A percentile compares a stretch with the other conserved stretches of the same genome.
These are phyloP conservation scores for Mythimna albipuncta DNA, from an alignment of 2,888 invertebrate genomes.

Conservation along the genomic window DNA sequence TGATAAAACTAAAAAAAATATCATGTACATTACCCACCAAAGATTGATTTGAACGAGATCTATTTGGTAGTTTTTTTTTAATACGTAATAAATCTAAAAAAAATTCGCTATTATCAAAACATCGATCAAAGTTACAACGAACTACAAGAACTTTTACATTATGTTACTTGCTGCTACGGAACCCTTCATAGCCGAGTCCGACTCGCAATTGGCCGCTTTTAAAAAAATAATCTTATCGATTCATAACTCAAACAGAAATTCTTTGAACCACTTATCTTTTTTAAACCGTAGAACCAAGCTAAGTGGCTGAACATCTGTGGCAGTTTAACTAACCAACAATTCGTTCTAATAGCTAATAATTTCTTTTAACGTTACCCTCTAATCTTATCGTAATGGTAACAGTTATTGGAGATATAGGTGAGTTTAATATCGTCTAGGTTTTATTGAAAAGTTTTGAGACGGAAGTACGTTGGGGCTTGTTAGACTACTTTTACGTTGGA, in stretches of 20 bases:
- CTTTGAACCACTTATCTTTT: conserved; percentile 25
- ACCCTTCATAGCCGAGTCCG: no score
- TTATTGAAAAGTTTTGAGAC: conserved; percentile 23
- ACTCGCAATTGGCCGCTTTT: no score
- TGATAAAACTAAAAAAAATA: no score
- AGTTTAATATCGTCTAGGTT: conserved; percentile 32
- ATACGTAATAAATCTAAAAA: no score
- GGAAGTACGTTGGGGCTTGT: background rate
- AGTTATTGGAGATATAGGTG: conserved; percentile 49
- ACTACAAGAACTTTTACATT: no score
- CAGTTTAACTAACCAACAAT: conserved; percentile 52
- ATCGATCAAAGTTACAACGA: no score
- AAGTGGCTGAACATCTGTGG: conserved; percentile 44
- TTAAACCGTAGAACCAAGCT: conserved; percentile 17
- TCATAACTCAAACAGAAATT: conserved; percentile 1
- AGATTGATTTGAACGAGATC: no score
- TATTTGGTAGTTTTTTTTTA: no score
- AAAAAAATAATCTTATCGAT: no score
- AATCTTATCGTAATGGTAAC: conserved; percentile 58
- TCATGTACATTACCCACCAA: no score
- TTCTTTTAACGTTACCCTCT: conserved; percentile 53
- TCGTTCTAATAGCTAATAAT: conserved; percentile 59
- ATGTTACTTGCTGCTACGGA: no score
- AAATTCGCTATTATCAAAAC: no score
- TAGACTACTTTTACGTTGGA: background rate